These are phyloP conservation scores for Eupleurogrammus muticus DNA, from an alignment of 2,797 vertebrate species.

Conservation along the genomic window DNA sequence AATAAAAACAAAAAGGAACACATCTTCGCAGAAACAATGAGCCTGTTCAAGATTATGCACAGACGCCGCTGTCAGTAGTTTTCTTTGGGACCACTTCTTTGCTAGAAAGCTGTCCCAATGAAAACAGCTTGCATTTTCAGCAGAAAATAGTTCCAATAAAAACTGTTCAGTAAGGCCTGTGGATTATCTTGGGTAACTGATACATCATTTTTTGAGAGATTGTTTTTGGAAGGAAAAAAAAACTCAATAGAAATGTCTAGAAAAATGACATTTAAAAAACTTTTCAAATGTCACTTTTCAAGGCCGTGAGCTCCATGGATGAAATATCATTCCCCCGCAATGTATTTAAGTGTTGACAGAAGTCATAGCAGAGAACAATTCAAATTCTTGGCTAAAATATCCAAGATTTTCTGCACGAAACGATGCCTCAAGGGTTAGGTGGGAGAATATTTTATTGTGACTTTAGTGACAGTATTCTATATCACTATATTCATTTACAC, in stretches of 20 bases:
- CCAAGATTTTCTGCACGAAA: neutral
- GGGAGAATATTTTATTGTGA: neutral
- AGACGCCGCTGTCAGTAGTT: conserved; percentile 6
- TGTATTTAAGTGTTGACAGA: too few relatives aligned
- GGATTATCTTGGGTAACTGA: conserved; percentile 33
- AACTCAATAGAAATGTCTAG: too few relatives aligned
- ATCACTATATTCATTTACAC: neutral
- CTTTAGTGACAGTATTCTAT: neutral
- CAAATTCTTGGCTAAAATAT: neutral
- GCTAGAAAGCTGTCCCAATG: conserved; percentile 4
- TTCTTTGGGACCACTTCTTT: conserved; percentile 30
- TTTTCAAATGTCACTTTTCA: conserved; percentile 5
- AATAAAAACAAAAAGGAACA: too few relatives aligned
- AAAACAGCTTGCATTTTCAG: conserved; percentile 26
- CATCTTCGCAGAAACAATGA: conserved; percentile 7
- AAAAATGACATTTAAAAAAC: too few relatives aligned
- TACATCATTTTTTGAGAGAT: conserved; percentile 22
- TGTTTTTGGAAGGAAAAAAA: too few relatives aligned
- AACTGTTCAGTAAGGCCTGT: conserved; percentile 32
- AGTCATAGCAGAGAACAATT: conserved; percentile 7
- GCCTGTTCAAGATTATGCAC: neutral
- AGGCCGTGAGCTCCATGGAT: neutral
- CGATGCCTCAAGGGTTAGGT: neutral
- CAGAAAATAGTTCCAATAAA: conserved; percentile 18
- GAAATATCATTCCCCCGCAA: neutral